Evolutionary conservation across 2,797 vertebrate species (phyloP).

Genomic region (Novumbra hubbsi): DNA sequence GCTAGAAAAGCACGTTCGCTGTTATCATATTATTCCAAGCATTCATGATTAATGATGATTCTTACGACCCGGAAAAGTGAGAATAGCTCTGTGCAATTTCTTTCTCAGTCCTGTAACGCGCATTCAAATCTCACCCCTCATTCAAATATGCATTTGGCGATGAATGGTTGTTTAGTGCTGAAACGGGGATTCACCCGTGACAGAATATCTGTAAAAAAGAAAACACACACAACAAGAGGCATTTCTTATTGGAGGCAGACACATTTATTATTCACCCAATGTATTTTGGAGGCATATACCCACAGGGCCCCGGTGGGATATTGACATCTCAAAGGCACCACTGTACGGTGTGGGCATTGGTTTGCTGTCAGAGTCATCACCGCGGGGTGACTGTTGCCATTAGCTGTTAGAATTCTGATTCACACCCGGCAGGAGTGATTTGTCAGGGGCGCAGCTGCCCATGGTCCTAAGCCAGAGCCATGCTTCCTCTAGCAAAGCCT

Average conservation of each 20-base stretch:
- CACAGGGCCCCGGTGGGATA: conserved; percentile 51
- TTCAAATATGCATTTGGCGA: not conserved
- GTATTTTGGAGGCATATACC: conserved; percentile 26
- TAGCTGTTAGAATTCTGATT: conserved; percentile 65
- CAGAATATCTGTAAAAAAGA: not conserved
- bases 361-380: conserved; percentile 53
- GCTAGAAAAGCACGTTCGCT: no score
- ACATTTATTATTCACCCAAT: conserved; percentile 18
- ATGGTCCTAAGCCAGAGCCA: conserved; percentile 35
- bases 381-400: conserved; percentile 58
- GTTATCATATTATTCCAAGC: no score
- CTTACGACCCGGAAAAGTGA: no score
- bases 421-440: conserved; percentile 54
- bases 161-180: not conserved
- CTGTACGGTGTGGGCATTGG: conserved; percentile 59
- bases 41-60: no score
- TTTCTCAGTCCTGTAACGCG: no score
- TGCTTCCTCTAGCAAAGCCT: conserved; percentile 15
- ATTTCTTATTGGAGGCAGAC: not conserved
- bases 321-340: conserved; percentile 57
- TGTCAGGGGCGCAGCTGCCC: conserved; percentile 48
- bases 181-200: no score
- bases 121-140: no score
- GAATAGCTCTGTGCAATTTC: no score
- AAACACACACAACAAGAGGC: not conserved